Evolutionary conservation across 2,797 vertebrate genomes (phyloP).

Genomic region (Dallia pectoralis): DNA sequence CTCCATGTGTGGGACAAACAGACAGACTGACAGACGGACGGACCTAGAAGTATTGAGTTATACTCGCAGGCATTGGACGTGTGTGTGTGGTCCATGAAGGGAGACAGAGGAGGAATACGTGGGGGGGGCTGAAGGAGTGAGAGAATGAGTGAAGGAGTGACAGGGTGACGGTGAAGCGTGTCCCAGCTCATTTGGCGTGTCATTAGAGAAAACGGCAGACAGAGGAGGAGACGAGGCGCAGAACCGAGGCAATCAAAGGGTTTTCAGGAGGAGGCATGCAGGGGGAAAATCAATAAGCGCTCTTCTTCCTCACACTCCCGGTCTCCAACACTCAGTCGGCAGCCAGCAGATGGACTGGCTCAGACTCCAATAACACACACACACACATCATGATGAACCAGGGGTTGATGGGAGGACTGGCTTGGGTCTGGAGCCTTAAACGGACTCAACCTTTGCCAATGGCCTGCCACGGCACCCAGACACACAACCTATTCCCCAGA

Average conservation of each 20-base stretch:
- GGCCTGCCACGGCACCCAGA: slow-evolving; percentile 62
- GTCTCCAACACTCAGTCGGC: slow-evolving; percentile 38
- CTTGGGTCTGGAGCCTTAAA: too few species aligned
- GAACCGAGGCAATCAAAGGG: slow-evolving; percentile 77
- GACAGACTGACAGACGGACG: neutral
- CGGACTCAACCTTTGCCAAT: slow-evolving; percentile 45
- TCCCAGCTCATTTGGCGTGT: slow-evolving; percentile 77
- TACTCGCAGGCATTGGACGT: slow-evolving; percentile 13
- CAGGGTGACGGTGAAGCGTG: slow-evolving; percentile 51
- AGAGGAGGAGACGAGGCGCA: neutral
- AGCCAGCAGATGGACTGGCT: slow-evolving; percentile 21
- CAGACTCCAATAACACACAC: slow-evolving; percentile 35
- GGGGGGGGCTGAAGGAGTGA: neutral
- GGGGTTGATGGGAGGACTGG: too few species aligned
- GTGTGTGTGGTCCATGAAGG: slow-evolving; percentile 29
- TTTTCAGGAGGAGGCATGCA: slow-evolving; percentile 68
- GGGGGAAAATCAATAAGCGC: slow-evolving; percentile 77
- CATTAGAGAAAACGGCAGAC: slow-evolving; percentile 71
- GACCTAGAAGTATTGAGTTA: slow-evolving; percentile 4
- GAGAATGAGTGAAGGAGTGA: slow-evolving; percentile 17
- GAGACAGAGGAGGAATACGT: too few species aligned
- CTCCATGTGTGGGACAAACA: neutral
- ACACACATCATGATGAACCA: slow-evolving; percentile 28
- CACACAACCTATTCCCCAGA: slow-evolving; percentile 70
- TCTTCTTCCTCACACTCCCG: slow-evolving; percentile 58